phyloP scores from a whole-genome alignment of 2,888 invertebrate genomes.

The Drosophila neonasuta region DNA sequence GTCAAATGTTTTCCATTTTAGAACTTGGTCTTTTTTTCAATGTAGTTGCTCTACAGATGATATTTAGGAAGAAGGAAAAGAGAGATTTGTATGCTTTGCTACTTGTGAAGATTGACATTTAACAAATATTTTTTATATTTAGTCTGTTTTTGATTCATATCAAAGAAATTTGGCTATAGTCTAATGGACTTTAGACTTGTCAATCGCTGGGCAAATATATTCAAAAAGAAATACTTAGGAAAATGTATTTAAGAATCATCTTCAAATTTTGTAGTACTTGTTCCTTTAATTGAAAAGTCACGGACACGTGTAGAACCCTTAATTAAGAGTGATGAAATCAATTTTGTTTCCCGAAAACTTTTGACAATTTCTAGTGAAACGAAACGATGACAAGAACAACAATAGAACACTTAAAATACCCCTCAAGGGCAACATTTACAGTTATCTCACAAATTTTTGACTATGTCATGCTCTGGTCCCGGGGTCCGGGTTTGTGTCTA shows the following conservation, averaged over 20 bases:
- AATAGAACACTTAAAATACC: constrained; percentile 29
- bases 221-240: constrained; percentile 11
- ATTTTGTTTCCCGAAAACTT: constrained; percentile 41
- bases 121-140: not conserved
- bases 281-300: not conserved
- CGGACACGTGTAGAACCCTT: constrained; percentile 23
- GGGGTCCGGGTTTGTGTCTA: not conserved
- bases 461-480: constrained; percentile 27
- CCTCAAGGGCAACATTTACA: constrained; percentile 38
- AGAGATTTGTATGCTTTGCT: not conserved
- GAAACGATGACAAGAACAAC: constrained; percentile 15
- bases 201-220: not conserved
- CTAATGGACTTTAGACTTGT: constrained; percentile 14
- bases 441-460: constrained; percentile 27
- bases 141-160: not conserved
- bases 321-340: constrained; percentile 58
- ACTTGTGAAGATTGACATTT: not conserved
- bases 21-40: too few relatives aligned
- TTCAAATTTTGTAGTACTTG: not conserved
- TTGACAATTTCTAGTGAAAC: constrained; percentile 11
- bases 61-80: not conserved
- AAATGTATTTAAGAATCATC: not conserved
- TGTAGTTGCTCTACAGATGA: too few relatives aligned
- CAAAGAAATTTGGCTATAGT: not conserved
- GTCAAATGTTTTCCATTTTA: too few relatives aligned